Conservation (phyloP, 2,888 invertebrate species). For the Pterostichus madidus region DNA sequence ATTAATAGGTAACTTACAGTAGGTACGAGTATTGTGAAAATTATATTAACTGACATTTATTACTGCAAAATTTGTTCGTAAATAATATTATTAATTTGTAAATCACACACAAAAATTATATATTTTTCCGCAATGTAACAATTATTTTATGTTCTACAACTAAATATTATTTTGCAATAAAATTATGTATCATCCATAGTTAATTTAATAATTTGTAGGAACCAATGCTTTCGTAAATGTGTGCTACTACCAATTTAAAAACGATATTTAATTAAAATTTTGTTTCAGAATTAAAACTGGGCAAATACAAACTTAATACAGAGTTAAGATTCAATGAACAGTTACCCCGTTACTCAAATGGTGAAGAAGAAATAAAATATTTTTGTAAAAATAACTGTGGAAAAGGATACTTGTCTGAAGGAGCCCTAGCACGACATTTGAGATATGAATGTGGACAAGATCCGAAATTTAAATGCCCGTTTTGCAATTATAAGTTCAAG, state of each 20-base stretch:
- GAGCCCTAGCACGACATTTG: conserved; percentile 79
- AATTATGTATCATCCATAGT: neutral
- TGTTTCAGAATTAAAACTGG: conserved; percentile 62
- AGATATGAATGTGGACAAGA: conserved; percentile 80
- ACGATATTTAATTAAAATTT: conserved; percentile 49
- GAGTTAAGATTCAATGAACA: neutral
- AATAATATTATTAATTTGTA: too few relatives aligned
- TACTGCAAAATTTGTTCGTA: too few relatives aligned
- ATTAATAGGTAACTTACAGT: too few relatives aligned
- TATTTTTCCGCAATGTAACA: too few relatives aligned
- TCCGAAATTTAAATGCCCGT: conserved; percentile 73
- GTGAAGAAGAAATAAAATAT: conserved; percentile 48
- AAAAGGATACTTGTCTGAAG: conserved; percentile 79
- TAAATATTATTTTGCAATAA: too few relatives aligned
- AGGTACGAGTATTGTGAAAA: too few relatives aligned
- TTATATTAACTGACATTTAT: too few relatives aligned
- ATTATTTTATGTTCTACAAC: too few relatives aligned
- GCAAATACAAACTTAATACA: conserved; percentile 56
- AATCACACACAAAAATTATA: too few relatives aligned
- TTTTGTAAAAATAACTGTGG: conserved; percentile 74
- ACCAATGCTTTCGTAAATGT: neutral
- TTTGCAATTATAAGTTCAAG: conserved; percentile 69
- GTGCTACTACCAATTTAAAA: neutral
- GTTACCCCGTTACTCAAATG: neutral
- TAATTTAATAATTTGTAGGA: too few relatives aligned